phyloP scores from a whole-genome alignment of 2,113 vertebrate species.

The Triplophysa rosa region DNA sequence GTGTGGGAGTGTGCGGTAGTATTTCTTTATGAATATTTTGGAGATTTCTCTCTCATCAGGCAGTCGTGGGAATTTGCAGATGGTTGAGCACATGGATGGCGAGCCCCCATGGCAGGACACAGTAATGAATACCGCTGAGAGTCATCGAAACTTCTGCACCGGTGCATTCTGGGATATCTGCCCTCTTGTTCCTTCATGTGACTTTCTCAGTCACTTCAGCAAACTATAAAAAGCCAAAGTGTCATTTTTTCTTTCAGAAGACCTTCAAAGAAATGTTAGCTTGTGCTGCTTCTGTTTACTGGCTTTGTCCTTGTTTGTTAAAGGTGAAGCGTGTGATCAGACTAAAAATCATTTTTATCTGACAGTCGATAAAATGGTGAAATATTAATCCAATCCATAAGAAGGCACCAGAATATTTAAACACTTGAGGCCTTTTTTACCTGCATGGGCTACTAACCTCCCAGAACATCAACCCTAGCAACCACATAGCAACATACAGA shows the following conservation, averaged over 20 bases:
- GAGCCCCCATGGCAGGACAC: slow-evolving; percentile 64
- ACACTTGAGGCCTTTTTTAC: no score
- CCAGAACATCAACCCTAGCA: no score
- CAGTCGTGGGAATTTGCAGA: slow-evolving; percentile 64
- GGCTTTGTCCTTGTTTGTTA: background rate
- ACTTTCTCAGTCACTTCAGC: background rate
- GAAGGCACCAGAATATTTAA: background rate
- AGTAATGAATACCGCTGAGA: slow-evolving; percentile 68
- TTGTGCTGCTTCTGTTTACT: background rate
- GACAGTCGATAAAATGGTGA: no score
- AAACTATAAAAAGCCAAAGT: background rate
- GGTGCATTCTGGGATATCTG: slow-evolving; percentile 32
- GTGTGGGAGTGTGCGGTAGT: background rate
- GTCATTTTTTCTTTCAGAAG: background rate
- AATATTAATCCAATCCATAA: no score
- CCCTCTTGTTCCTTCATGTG: slow-evolving; percentile 9
- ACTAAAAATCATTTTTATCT: no score
- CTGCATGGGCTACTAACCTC: no score
- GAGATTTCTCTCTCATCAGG: slow-evolving; percentile 60
- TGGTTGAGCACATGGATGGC: slow-evolving; percentile 67
- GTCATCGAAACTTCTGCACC: slow-evolving; percentile 37
- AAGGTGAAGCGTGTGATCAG: background rate
- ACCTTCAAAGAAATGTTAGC: background rate
- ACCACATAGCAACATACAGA: no score
- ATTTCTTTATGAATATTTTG: slow-evolving; percentile 36